Conservation (phyloP, 2,888 invertebrate genomes). For the Digitonthophagus gazella region DNA sequence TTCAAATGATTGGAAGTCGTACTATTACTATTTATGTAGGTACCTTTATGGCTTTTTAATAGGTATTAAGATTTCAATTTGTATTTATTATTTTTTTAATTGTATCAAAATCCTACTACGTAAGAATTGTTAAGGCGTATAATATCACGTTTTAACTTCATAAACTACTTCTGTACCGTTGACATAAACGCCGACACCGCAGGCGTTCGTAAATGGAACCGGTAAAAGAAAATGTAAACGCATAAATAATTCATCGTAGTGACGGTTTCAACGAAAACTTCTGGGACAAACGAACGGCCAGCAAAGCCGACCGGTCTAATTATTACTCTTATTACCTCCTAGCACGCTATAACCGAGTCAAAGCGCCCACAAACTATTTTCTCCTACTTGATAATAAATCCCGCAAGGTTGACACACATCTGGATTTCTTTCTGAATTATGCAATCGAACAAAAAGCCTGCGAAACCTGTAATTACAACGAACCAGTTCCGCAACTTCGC, state of each 20-base stretch:
- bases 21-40: background rate
- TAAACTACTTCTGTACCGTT: too few relatives aligned
- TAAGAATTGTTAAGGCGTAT: too few relatives aligned
- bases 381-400: background rate
- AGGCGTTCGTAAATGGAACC: too few relatives aligned
- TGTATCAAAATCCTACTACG: too few relatives aligned
- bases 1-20: background rate
- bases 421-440: background rate
- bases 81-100: background rate
- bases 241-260: background rate
- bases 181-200: too few relatives aligned
- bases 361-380: background rate
- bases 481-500: background rate
- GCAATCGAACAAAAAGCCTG: background rate
- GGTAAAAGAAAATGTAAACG: too few relatives aligned
- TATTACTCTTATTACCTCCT: background rate
- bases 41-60: background rate
- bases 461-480: background rate
- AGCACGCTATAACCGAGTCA: too few relatives aligned
- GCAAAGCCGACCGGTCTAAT: background rate
- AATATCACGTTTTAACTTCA: too few relatives aligned
- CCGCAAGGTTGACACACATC: background rate
- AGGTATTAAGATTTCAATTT: background rate
- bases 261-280: background rate
- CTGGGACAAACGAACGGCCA: too few relatives aligned